phyloP scores from a whole-genome alignment of 2,113 vertebrate genomes.

The Corynorhinus townsendii region DNA sequence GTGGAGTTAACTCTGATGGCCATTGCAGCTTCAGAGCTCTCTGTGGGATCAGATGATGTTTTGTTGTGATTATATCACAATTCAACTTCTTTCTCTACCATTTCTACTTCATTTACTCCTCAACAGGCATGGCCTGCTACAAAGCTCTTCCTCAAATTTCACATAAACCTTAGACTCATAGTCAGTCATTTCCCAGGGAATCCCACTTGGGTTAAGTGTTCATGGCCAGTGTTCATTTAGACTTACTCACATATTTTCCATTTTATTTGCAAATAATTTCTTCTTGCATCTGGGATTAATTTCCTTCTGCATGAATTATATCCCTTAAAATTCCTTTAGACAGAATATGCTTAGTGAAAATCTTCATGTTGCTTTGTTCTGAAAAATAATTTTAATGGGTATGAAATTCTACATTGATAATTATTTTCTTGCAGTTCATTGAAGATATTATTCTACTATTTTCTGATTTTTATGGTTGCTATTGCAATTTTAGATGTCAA shows the following conservation, averaged over 20 bases:
- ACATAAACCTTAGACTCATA: not conserved
- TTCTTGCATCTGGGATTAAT: not conserved
- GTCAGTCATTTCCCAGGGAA: not conserved
- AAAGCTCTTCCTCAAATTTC: not conserved
- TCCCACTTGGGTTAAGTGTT: not conserved
- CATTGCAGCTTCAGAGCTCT: not conserved
- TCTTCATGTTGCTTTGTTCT: constrained; percentile 22
- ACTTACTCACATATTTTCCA: not conserved
- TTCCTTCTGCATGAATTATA: not conserved
- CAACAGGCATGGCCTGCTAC: not conserved
- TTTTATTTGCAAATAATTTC: constrained; percentile 29
- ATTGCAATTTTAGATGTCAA: not conserved
- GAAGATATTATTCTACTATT: not conserved
- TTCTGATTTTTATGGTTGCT: not conserved
- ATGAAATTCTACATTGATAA: not conserved
- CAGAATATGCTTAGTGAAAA: not conserved
- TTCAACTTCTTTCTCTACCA: not conserved
- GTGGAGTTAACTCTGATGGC: not conserved
- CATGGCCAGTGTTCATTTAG: not conserved
- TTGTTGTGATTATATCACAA: not conserved
- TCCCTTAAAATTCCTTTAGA: not conserved
- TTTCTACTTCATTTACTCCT: not conserved
- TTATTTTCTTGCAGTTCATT: constrained; percentile 17
- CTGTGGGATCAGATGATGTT: not conserved
- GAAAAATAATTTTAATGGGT: not conserved